Percentiles rank a stretch among this genome's conserved stretches.
These are phyloP conservation scores for Oncorhynchus tshawytscha DNA, from an alignment of 2,113 vertebrate species.

Conservation along the genomic window DNA sequence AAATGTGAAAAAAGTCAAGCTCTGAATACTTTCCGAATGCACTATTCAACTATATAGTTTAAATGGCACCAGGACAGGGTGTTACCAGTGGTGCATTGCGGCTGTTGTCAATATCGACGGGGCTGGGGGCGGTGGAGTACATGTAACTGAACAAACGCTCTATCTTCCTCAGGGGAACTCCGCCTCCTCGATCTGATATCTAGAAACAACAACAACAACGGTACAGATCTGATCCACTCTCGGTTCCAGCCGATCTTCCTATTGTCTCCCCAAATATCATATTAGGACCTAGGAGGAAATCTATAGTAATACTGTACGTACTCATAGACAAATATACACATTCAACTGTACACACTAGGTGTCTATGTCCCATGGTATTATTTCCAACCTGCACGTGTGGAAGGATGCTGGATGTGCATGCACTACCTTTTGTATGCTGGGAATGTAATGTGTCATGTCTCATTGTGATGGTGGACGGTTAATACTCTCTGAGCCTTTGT, in stretches of 20 bases:
- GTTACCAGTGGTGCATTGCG: conserved; percentile 91
- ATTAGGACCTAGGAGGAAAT: too few relatives aligned
- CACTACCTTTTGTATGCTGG: neutral
- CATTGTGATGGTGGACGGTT: neutral
- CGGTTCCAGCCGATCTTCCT: neutral
- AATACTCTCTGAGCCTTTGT: neutral
- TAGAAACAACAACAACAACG: conserved; percentile 40
- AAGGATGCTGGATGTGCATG: neutral
- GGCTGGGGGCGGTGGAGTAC: conserved; percentile 93
- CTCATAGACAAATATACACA: neutral
- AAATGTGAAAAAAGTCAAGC: too few relatives aligned
- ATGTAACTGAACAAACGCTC: conserved; percentile 95
- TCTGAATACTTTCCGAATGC: too few relatives aligned
- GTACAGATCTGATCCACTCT: neutral
- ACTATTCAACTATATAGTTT: too few relatives aligned
- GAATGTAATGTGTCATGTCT: neutral
- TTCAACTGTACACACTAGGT: neutral
- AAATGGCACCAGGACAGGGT: neutral
- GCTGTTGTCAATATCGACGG: conserved; percentile 76
- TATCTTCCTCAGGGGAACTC: conserved; percentile 90
- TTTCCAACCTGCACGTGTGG: too few relatives aligned
- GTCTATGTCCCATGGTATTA: too few relatives aligned
- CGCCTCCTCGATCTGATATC: conserved; percentile 94
- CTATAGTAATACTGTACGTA: too few relatives aligned
- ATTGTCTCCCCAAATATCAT: neutral